Conservation (phyloP, 2,888 invertebrate species). For the Nemapogon koenigi region DNA sequence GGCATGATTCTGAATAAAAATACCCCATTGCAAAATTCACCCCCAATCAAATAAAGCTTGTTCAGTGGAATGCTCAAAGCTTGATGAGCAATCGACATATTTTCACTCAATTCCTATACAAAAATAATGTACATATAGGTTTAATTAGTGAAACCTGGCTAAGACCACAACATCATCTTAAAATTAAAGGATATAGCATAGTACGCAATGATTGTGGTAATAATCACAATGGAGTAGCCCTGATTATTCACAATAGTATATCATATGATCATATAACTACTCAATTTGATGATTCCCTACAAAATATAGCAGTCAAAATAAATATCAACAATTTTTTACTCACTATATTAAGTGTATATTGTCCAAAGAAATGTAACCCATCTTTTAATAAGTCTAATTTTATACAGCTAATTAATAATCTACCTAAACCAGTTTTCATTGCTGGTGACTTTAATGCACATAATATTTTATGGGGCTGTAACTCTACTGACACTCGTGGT, state of each 20-base stretch:
- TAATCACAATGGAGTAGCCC: no score
- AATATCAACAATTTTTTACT: no score
- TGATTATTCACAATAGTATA: no score
- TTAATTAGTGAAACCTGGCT: slow-evolving; percentile 1
- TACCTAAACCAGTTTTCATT: not conserved
- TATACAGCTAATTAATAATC: not conserved
- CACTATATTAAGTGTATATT: not conserved
- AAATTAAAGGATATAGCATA: no score
- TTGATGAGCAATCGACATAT: not conserved
- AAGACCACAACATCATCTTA: no score
- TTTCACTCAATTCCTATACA: not conserved
- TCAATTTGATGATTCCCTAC: not conserved
- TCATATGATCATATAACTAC: not conserved
- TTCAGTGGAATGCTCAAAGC: slow-evolving; percentile 6
- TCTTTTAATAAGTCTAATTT: not conserved
- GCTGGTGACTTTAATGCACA: no score
- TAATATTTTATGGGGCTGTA: not conserved
- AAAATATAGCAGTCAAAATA: not conserved
- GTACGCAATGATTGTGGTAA: no score
- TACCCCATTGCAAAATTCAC: not conserved
- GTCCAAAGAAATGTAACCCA: not conserved
- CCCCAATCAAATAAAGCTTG: not conserved
- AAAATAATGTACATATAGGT: not conserved
- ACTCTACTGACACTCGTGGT: not conserved
- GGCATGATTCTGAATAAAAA: no score